Evolutionary conservation across 37 sponge, comb jelly and placozoan species (phyloP).

Genomic region (Ephydatia muelleri): DNA sequence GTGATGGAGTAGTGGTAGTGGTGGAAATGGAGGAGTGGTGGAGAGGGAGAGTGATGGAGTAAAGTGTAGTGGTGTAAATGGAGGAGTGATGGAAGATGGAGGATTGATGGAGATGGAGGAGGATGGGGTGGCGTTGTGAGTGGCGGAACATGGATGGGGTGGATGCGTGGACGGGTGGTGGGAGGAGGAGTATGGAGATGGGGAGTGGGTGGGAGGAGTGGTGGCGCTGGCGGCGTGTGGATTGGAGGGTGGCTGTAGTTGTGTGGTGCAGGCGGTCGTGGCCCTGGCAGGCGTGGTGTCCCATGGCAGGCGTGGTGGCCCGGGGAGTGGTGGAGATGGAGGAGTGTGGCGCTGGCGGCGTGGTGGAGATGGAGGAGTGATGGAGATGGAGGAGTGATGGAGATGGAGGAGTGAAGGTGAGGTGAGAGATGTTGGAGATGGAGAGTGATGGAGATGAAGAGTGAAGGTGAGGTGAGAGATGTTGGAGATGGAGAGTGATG

Average conservation of each 20-base stretch:
- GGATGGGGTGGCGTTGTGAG: neutral
- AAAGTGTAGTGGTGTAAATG: neutral
- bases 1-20: neutral
- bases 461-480: no score
- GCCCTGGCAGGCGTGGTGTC: no score
- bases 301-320: conserved; percentile 21
- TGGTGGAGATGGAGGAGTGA: neutral
- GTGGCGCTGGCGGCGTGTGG: no score
- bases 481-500: no score
- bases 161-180: neutral
- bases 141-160: neutral
- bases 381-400: neutral
- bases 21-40: neutral
- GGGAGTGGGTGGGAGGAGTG: neutral
- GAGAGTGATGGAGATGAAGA: neutral
- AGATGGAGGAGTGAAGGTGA: neutral
- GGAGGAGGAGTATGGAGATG: neutral
- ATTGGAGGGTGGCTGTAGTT: no score
- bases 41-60: neutral
- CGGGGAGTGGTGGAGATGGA: neutral
- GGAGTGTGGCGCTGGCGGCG: neutral
- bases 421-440: neutral
- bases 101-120: neutral
- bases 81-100: neutral
- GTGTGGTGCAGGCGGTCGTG: no score